Conservation (phyloP, 2,888 invertebrate genomes). For the Hybos culiciformis region DNA sequence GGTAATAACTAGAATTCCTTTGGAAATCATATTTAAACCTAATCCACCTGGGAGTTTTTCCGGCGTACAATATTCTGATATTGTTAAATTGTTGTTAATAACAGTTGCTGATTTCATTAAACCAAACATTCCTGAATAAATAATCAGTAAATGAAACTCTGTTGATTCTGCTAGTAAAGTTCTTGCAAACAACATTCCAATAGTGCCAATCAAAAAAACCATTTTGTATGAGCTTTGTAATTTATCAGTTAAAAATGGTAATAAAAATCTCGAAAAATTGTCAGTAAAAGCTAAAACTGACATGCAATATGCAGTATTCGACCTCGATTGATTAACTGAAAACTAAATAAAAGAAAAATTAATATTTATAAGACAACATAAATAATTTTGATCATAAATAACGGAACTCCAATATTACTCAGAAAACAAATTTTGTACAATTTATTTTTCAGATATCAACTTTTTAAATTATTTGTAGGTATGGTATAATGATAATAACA, state of each 20-base stretch:
- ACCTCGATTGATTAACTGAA: conserved; percentile 31
- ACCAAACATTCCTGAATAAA: conserved; percentile 48
- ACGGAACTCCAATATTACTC: conserved; percentile 2
- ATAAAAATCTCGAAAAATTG: conserved; percentile 47
- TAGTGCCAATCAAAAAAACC: conserved; percentile 47
- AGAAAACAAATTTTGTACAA: too few species aligned
- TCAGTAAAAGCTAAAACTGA: conserved; percentile 55
- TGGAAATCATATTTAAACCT: conserved; percentile 57
- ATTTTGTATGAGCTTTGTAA: conserved; percentile 45
- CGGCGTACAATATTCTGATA: conserved; percentile 48
- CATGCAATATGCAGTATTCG: conserved; percentile 52
- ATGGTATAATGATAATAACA: too few species aligned
- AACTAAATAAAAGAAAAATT: conserved; percentile 17
- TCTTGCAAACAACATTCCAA: conserved; percentile 40
- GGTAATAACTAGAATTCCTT: conserved; percentile 52
- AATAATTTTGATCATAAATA: conserved; percentile 1
- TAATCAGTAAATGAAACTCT: conserved; percentile 38
- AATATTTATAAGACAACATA: conserved; percentile 1
- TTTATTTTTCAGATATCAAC: too few species aligned
- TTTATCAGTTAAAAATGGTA: conserved; percentile 49
- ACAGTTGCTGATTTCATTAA: conserved; percentile 58
- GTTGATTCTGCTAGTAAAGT: conserved; percentile 45
- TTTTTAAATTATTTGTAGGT: too few species aligned
- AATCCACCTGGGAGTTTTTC: conserved; percentile 52
- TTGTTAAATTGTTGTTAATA: conserved; percentile 55